Conservation (phyloP, 2,113 vertebrate genomes). For the Dromas ardeola region DNA sequence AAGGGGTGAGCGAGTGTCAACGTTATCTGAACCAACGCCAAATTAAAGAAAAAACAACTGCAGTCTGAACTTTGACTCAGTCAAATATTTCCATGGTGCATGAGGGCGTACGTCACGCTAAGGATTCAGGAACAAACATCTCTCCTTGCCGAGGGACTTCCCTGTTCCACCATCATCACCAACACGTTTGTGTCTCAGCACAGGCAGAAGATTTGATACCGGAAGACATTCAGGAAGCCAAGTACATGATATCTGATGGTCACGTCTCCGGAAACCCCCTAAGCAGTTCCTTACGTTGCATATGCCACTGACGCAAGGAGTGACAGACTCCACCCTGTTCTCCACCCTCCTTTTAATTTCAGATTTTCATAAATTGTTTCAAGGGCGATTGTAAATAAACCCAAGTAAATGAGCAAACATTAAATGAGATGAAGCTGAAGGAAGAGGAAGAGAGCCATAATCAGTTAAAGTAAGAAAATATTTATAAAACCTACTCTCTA, state of each 20-base stretch:
- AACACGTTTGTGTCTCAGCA: not conserved
- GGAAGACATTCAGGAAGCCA: not conserved
- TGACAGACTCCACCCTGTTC: not conserved
- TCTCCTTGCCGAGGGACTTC: not conserved
- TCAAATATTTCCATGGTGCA: not conserved
- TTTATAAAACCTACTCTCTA: not conserved
- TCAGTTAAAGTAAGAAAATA: not conserved
- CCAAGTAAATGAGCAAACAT: not conserved
- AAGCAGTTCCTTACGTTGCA: not conserved
- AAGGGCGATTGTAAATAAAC: not conserved
- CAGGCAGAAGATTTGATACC: not conserved
- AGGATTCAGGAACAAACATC: not conserved
- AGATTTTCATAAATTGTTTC: not conserved
- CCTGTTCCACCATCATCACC: not conserved
- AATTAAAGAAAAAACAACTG: not conserved
- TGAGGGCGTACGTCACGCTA: rapidly evolving
- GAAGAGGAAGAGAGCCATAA: not conserved
- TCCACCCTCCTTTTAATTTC: not conserved
- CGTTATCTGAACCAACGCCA: not conserved
- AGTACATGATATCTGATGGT: not conserved
- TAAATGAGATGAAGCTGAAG: not conserved
- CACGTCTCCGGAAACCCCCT: not conserved
- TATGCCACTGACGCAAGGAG: not conserved
- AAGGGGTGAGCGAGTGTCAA: not conserved
- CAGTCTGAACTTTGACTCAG: not conserved